Percentiles rank a stretch among this genome's conserved stretches.
phyloP scores from a whole-genome alignment of 37 sponge, comb jelly and placozoan species.

The Amphimedon queenslandica region DNA sequence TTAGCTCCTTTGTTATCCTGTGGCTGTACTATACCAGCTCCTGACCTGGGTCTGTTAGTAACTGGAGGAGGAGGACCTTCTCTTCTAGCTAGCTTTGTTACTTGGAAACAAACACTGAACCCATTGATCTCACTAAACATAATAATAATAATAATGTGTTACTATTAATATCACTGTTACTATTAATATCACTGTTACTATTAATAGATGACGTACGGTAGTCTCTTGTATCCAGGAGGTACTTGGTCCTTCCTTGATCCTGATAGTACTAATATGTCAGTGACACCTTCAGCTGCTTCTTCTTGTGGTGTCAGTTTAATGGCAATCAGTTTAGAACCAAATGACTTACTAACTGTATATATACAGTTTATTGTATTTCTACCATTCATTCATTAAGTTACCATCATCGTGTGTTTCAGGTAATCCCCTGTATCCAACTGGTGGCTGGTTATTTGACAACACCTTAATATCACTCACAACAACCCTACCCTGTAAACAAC shows the following conservation, averaged over 20 bases:
- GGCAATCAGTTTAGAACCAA: constrained; percentile 31
- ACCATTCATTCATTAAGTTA: no score
- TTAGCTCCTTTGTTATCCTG: no score
- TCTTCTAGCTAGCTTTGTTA: not conserved
- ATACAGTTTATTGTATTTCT: no score
- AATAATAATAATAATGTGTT: no score
- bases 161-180: no score
- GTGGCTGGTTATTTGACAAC: constrained; percentile 6
- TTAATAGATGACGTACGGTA: constrained; percentile 43
- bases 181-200: no score
- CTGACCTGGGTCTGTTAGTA: no score
- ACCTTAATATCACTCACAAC: constrained; percentile 51
- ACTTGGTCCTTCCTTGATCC: constrained; percentile 35
- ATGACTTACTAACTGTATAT: constrained; percentile 36
- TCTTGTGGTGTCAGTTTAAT: constrained; percentile 33
- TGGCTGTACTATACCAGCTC: no score
- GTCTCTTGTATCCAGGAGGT: constrained; percentile 41
- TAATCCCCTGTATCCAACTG: constrained; percentile 36
- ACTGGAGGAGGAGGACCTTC: not conserved
- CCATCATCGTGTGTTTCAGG: constrained; percentile 55
- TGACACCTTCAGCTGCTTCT: constrained; percentile 21
- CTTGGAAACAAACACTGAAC: constrained; percentile 49
- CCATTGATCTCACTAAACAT: constrained; percentile 60
- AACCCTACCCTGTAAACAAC: constrained; percentile 31
- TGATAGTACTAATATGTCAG: constrained; percentile 42